Evolutionary conservation across 2,113 vertebrate species (phyloP), one percentile per base, ranked within the genome.

Genomic region (Paedocypris sp.): DNA sequence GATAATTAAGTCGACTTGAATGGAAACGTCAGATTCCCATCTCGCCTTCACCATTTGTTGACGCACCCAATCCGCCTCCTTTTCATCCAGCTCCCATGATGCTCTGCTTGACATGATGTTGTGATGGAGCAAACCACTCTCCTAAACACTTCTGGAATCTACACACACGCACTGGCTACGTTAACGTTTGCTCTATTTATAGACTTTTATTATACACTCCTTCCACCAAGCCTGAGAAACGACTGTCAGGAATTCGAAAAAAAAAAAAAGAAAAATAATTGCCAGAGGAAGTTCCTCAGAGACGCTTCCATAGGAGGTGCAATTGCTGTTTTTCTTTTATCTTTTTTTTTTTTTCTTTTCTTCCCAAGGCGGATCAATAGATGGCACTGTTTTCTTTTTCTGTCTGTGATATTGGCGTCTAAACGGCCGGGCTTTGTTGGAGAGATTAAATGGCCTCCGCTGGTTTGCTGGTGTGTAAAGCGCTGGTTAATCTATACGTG

Each of bases 351-450:
- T 28, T 19, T 29, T n/a, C 43, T 39, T 20, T 43, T 38, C 12
- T 39, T 66, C 56, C 38, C 38, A 23, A 5, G 23, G 3, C 13
- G 29, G 39, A 58, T 60, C 66, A 62, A 73, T 63, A 73, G 66
- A 69, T 63, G 66, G 66, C 70, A 59, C 57, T 73, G 62, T 73
- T 68, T 61, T 69, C 62, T 59, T 66, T 51, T 61, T 23, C 39
- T 42, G 38, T 7, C 28, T 61, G 33, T 13, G 22, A 16, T 13
- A 16, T 54, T 57, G 29, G 19, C 35, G 28, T 35, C 26, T 49
- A 7, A 35, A 22, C 56, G 26, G 20, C 35, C 54, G 15, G 35
- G 35, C 35, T 32, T 18, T 42, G 45, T 48, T 39, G 22, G 47
- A 18, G n/a, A 59, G 46, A 19, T 36, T 48, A 64, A 38, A 26